Conservation (phyloP, 1,140 invertebrate genomes). For the Hylaeus volcanicus region DNA sequence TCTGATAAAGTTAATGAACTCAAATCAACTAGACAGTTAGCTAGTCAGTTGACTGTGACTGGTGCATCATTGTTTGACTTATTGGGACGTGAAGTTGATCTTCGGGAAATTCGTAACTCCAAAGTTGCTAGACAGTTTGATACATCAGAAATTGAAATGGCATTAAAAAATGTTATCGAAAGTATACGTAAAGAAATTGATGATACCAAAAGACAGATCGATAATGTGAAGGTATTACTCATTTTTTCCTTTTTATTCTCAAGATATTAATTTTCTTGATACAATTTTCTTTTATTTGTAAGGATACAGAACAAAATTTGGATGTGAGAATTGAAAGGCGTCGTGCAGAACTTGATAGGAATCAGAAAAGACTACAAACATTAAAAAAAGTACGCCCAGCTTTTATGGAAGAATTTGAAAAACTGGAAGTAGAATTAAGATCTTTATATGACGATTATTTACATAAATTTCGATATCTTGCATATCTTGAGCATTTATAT, state of each 20-base stretch:
- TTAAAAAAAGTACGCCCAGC: conserved; percentile 98
- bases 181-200: conserved; percentile 86
- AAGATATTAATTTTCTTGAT: neutral
- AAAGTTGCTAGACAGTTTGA: conserved; percentile 91
- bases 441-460: conserved; percentile 94
- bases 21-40: conserved; percentile 92
- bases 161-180: conserved; percentile 86
- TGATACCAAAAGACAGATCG: conserved; percentile 87
- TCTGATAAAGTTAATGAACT: conserved; percentile 88
- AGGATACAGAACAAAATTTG: conserved; percentile 86
- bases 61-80: conserved; percentile 95
- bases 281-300: neutral
- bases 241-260: neutral
- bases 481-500: conserved; percentile 89
- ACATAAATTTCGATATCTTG: conserved; percentile 91
- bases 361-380: conserved; percentile 94
- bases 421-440: conserved; percentile 92
- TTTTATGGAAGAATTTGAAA: conserved; percentile 98
- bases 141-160: conserved; percentile 89
- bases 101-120: conserved; percentile 84
- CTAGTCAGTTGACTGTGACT: conserved; percentile 93
- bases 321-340: conserved; percentile 96
- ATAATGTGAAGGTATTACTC: conserved; percentile 86
- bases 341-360: conserved; percentile 93
- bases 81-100: conserved; percentile 92